Percentiles rank a stretch among this genome's conserved stretches.
These are phyloP conservation scores for Neomonachus schauinslandi DNA, from an alignment of 2,113 vertebrate genomes.

Conservation along the genomic window DNA sequence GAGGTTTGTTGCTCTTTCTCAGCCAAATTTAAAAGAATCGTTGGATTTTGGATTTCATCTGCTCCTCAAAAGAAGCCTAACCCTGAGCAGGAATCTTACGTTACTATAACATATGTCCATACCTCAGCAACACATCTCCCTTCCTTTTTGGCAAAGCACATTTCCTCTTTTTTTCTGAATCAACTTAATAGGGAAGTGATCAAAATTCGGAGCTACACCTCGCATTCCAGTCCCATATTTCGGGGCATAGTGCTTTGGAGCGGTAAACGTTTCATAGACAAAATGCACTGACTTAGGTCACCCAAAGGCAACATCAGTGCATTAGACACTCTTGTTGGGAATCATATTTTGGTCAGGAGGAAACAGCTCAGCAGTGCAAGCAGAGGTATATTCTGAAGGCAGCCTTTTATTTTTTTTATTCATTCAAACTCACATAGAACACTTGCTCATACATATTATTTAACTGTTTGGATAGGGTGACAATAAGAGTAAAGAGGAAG, in stretches of 20 bases:
- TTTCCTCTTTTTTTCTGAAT: not conserved
- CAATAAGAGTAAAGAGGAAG: not conserved
- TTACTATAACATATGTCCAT: not conserved
- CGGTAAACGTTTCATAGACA: not conserved
- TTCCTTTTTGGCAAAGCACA: not conserved
- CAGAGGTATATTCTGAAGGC: not conserved
- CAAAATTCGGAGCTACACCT: not conserved
- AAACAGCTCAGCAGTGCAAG: not conserved
- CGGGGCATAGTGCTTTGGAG: not conserved
- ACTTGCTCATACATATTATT: not conserved
- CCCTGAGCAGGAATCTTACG: not conserved
- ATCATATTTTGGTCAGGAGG: not conserved
- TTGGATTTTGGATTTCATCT: slow-evolving; percentile 5
- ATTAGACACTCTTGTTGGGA: rapidly evolving
- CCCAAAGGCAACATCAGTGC: not conserved
- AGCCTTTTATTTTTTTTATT: not conserved
- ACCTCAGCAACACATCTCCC: not conserved
- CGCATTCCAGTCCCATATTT: not conserved
- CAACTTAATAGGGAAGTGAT: not conserved
- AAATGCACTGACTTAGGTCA: not conserved
- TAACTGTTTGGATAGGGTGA: not conserved
- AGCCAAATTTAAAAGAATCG: not conserved
- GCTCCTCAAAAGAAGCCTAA: not conserved
- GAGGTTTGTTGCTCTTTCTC: not conserved
- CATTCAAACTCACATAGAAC: not conserved